Base-by-base conservation (phyloP, 2,888 invertebrate genomes). In the Cheilosia vulpina region DNA sequence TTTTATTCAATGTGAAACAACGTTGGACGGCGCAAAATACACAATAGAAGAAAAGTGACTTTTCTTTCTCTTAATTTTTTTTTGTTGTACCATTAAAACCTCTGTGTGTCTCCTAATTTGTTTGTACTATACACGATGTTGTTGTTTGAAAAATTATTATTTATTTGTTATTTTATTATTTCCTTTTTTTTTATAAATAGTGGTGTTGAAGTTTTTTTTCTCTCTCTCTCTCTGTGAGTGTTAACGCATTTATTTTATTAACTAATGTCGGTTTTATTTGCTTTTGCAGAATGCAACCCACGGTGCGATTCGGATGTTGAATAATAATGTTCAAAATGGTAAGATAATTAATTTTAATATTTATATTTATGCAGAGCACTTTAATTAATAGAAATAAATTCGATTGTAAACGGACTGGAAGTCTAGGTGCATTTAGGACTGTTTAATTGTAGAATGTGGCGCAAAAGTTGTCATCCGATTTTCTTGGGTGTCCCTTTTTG, bases 211-310 rank as follows among this genome's bases (percentile, higher is more conserved):
- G 13, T 43, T 43, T 60, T 45, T 24, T 9, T 60, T 55, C 24
- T 2, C 24, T 82, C 76, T 50, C 21, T 62, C n/a, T 75, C 34
- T 57, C 62, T 63, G 71, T 50, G 34, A 76, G 11, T 50, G 52
- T 21, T 15, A 19, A 53, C 38, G 19, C 34, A n/a, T 41, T 45
- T 11, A 17, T 13, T 31, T 60, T 4, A 45, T 47, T 9, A 55
- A 50, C 71, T 83, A 79, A 81, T 79, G 19, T 82, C 82, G 55
- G 50, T 73, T 87, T 77, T 87, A 87, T 87, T 88, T 88, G 58
- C 79, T 65, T 68, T 90, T 92, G 47, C 91, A 93, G 93, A 93
- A 93, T 91, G 92, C 93, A 58, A 94, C 93, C 80, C 93, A 93
- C 87, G 93, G 93, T 58, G 90, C 91, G 45, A 91, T 92, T 78